A percentile compares a stretch with the other conserved stretches of the same genome.
Conservation (phyloP, 2,888 invertebrate genomes). For the Drosophila flavopinicola region DNA sequence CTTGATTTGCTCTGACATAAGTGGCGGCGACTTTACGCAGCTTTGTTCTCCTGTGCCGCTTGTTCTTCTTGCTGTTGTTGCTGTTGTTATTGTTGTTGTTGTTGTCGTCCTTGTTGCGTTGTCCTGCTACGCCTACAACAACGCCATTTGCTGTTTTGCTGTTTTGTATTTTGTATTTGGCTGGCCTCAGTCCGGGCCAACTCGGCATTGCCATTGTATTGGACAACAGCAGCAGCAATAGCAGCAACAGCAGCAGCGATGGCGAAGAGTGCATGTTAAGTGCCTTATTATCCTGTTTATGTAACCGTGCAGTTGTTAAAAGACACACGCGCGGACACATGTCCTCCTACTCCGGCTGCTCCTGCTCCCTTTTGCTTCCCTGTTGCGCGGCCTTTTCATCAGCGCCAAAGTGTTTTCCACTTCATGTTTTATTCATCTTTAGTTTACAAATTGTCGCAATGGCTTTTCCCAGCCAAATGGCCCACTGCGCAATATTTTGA, state of each 20-base stretch:
- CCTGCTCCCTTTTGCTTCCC: not conserved
- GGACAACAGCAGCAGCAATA: slow-evolving; percentile 49
- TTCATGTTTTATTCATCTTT: slow-evolving; percentile 76
- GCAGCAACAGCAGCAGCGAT: slow-evolving; percentile 24
- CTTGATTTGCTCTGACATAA: slow-evolving; percentile 76
- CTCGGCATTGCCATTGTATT: slow-evolving; percentile 41
- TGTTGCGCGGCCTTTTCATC: slow-evolving; percentile 34
- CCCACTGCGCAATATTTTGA: slow-evolving; percentile 54
- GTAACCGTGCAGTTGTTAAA: slow-evolving; percentile 71
- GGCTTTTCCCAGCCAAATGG: slow-evolving; percentile 37
- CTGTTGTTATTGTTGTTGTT: no score
- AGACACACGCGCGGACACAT: slow-evolving; percentile 45
- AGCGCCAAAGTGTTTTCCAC: slow-evolving; percentile 53
- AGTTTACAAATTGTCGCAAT: slow-evolving; percentile 69
- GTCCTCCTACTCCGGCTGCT: not conserved
- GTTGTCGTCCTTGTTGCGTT: slow-evolving; percentile 35
- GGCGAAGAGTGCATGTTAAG: slow-evolving; percentile 75
- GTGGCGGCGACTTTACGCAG: slow-evolving; percentile 56
- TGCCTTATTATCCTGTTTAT: slow-evolving; percentile 80
- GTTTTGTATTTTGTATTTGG: slow-evolving; percentile 40
- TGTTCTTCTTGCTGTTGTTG: no score
- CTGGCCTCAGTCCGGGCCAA: slow-evolving; percentile 19
- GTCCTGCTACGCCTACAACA: slow-evolving; percentile 48
- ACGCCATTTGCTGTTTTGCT: slow-evolving; percentile 54
- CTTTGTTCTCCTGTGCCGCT: slow-evolving; percentile 25